Percentiles rank a stretch among this genome's conserved stretches.
phyloP scores from a whole-genome alignment of 2,888 invertebrate species.

The Lasioglossum leucozonium region DNA sequence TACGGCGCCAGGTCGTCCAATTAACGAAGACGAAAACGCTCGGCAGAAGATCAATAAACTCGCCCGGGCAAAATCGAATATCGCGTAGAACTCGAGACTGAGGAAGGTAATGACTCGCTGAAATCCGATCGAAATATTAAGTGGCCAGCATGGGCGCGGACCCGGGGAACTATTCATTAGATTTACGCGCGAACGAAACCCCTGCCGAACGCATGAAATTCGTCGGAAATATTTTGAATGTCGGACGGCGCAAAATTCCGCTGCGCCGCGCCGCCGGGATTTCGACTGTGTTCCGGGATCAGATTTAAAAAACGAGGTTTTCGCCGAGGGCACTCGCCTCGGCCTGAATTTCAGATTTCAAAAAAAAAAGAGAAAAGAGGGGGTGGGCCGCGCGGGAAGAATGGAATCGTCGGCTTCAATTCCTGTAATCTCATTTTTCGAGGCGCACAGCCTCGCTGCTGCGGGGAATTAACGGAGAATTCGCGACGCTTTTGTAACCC shows the following conservation, averaged over 20 bases:
- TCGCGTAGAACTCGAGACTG: background rate
- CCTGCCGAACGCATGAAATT: background rate
- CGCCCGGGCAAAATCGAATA: background rate
- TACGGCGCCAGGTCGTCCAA: background rate
- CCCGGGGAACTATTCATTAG: background rate
- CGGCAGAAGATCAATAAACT: background rate
- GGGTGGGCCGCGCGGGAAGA: background rate
- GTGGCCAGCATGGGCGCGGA: background rate
- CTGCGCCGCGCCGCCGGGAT: background rate
- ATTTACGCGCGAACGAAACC: background rate
- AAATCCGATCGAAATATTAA: background rate
- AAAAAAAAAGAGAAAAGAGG: background rate
- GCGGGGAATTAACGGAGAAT: slow-evolving; percentile 53
- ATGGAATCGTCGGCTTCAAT: slow-evolving; percentile 10
- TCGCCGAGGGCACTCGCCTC: background rate
- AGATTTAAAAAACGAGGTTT: background rate
- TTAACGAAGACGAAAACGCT: background rate
- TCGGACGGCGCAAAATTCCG: background rate
- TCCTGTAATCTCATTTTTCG: slow-evolving; percentile 34
- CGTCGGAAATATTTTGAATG: background rate
- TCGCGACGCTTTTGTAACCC: slow-evolving; percentile 39
- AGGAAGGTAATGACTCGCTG: background rate
- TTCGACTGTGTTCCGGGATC: background rate
- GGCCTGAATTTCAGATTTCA: slow-evolving; percentile 11
- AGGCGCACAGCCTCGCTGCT: background rate